Base-by-base conservation (phyloP, 1,140 invertebrate genomes). In the Eufriesea mexicana region DNA sequence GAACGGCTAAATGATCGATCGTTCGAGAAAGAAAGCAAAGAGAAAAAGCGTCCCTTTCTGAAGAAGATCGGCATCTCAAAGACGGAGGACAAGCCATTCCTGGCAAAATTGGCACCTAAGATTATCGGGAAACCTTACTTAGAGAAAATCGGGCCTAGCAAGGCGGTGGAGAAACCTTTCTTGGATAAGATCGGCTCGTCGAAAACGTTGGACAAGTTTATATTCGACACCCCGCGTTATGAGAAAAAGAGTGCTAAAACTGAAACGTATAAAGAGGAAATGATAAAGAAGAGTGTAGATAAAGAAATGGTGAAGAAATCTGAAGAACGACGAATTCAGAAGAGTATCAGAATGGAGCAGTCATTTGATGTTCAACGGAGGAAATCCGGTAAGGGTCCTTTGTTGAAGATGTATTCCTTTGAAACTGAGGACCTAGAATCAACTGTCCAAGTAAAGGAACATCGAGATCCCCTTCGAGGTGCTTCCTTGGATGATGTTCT, bases 71-170 rank as follows among this genome's bases (percentile, higher is more conserved):
- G 93, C 0, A 93, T 92, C 20, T 94, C 93, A 0, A 94, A 91
- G 85, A 94, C 93, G 5, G 93, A 94, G 55, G 94, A 94, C 47
- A 86, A 91, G 18, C 93, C 93, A 0, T 91, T 94, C 49, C 57
- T 94, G 0, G 84, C 91, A 0, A 94, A 92, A 62, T 72, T 94
- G 0, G 86, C 92, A 8, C 93, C 93, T 0, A 90, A 83, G 59
- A 93, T 94, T 16, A 92, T 92, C 23, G 92, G 93, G 0, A 94
- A 94, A n/a, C 93, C 94, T 9, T 94, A 94, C 66, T 71, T 94
- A 18, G 90, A 94, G 75, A 94, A 93, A 80, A 94, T 94, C 35
- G 93, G 93, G 2, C 91, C 93, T 0, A 94, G 93, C 70, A 92
- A 88, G 47, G 92, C 93, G 5, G 84, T 94, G 0, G 93, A 94